A percentile compares a stretch with the other conserved stretches of the same genome.
Conservation (phyloP, 2,113 vertebrate genomes). For the Spermophilus dauricus region DNA sequence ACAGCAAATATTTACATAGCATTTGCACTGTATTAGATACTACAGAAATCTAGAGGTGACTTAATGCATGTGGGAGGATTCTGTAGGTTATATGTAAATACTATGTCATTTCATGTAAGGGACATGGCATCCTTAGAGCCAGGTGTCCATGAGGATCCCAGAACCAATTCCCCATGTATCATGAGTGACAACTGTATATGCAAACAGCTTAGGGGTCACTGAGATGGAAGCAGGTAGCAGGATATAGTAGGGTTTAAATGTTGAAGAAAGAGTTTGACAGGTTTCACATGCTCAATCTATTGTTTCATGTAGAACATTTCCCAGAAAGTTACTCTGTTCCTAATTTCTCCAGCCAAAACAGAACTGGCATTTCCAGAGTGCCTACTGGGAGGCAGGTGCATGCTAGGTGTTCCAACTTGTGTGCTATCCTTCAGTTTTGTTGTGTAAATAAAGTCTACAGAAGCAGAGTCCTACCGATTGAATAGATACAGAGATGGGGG, state of each 20-base stretch:
- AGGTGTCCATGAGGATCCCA: not conserved
- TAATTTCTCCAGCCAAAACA: constrained; percentile 4
- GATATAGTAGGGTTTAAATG: not conserved
- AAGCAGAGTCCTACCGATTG: not conserved
- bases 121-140: too few relatives aligned
- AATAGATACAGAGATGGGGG: not conserved
- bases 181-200: not conserved
- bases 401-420: not conserved
- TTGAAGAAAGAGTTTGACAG: not conserved
- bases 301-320: not conserved
- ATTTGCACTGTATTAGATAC: not conserved
- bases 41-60: not conserved
- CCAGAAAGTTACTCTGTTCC: not conserved
- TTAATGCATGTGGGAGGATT: not conserved
- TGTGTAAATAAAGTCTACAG: not conserved
- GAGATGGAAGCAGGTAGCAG: not conserved
- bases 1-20: not conserved
- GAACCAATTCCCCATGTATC: not conserved
- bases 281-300: not conserved
- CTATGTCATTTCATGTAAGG: not conserved
- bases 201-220: not conserved
- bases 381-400: not conserved
- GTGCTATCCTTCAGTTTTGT: not conserved
- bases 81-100: not conserved
- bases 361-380: not conserved